Evolutionary conservation across 2,797 vertebrate genomes (phyloP).

Genomic region (Nyctibius grandis): DNA sequence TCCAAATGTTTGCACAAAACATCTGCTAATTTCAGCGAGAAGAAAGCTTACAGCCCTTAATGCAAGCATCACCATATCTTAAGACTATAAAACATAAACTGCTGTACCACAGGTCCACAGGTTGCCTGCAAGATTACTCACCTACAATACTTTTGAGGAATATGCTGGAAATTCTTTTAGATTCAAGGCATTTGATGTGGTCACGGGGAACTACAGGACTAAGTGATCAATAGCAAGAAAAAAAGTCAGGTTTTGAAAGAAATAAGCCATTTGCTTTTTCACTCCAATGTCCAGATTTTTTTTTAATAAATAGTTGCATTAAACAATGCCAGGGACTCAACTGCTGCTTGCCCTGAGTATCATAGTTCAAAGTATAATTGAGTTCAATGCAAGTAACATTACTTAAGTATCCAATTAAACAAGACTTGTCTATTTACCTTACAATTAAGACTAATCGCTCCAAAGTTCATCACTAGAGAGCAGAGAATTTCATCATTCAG

Average conservation of each 20-base stretch:
- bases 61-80: background rate
- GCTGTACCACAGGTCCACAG: background rate
- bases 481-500: background rate
- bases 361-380: background rate
- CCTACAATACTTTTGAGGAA: background rate
- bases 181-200: background rate
- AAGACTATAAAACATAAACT: background rate
- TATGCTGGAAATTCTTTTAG: background rate
- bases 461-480: background rate
- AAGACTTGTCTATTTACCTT: slow-evolving; percentile 2
- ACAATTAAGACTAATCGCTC: background rate
- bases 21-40: rapidly evolving
- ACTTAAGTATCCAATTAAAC: background rate
- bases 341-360: background rate
- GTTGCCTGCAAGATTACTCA: background rate
- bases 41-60: background rate
- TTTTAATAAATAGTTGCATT: background rate
- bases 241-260: background rate
- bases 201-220: background rate
- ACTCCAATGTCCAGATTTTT: background rate
- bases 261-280: background rate
- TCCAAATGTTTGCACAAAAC: background rate
- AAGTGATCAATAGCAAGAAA: background rate
- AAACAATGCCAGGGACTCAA: background rate
- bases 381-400: background rate